phyloP scores from a whole-genome alignment of 2,113 vertebrate species.

The Hassar affinis region DNA sequence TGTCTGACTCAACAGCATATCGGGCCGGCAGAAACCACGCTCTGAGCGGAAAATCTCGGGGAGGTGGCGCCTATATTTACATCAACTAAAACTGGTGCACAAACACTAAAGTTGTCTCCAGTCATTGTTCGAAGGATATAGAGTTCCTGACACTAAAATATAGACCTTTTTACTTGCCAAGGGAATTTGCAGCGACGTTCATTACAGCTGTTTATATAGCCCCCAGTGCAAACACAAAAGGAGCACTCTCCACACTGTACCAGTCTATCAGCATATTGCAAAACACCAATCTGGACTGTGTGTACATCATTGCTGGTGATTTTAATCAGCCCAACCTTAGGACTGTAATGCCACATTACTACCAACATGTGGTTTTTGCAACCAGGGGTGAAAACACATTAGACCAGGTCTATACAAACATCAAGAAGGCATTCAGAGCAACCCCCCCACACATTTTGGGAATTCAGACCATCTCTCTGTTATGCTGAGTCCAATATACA shows the following conservation, averaged over 20 bases:
- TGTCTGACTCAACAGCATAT: not conserved
- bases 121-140: too few species aligned
- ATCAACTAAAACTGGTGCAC: too few species aligned
- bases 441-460: not conserved
- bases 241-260: not conserved
- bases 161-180: too few species aligned
- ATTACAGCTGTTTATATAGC: too few species aligned
- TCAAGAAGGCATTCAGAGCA: not conserved
- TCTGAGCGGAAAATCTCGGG: too few species aligned
- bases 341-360: not conserved
- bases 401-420: not conserved
- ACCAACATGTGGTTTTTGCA: not conserved
- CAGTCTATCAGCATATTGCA: not conserved
- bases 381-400: not conserved
- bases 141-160: too few species aligned
- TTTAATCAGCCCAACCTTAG: not conserved
- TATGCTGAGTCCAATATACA: not conserved
- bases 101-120: too few species aligned
- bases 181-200: too few species aligned
- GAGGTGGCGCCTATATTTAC: too few species aligned
- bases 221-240: too few species aligned
- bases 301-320: not conserved
- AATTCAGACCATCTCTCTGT: not conserved
- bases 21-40: too few species aligned
- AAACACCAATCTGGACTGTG: not conserved